Conservation (phyloP, 35 echinoderm and acorn worm species). For the Chiridota heheva region DNA sequence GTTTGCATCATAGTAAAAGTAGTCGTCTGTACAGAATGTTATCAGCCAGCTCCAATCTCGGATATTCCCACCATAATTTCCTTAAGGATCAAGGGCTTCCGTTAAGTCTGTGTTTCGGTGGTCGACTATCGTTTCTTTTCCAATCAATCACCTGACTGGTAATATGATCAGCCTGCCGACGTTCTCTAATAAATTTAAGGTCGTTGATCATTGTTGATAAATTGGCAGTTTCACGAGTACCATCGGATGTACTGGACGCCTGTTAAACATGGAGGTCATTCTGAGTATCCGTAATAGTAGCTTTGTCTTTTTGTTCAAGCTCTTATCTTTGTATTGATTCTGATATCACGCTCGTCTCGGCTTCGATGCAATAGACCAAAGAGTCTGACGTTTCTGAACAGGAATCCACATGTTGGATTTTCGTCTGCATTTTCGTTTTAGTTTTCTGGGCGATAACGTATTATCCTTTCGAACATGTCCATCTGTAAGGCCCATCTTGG, state of each 20-base stretch:
- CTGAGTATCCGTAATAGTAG: background rate
- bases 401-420: background rate
- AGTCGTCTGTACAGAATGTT: background rate
- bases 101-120: background rate
- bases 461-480: constrained; percentile 5
- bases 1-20: constrained; percentile 12
- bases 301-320: background rate
- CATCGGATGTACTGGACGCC: no score
- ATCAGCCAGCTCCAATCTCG: background rate
- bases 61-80: constrained; percentile 37
- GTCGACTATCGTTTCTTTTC: background rate
- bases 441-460: constrained; percentile 35
- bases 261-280: no score
- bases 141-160: background rate
- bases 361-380: background rate
- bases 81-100: background rate
- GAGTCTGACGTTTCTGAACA: background rate
- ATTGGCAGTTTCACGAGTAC: background rate
- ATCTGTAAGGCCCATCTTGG: no score
- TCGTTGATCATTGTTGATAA: background rate
- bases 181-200: background rate
- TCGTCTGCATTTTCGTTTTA: constrained; percentile 2
- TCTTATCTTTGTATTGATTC: background rate
- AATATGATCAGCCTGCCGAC: background rate
- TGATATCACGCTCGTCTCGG: background rate